phyloP scores from a whole-genome alignment of 2,797 vertebrate genomes.

The Ceyx erithaca region DNA sequence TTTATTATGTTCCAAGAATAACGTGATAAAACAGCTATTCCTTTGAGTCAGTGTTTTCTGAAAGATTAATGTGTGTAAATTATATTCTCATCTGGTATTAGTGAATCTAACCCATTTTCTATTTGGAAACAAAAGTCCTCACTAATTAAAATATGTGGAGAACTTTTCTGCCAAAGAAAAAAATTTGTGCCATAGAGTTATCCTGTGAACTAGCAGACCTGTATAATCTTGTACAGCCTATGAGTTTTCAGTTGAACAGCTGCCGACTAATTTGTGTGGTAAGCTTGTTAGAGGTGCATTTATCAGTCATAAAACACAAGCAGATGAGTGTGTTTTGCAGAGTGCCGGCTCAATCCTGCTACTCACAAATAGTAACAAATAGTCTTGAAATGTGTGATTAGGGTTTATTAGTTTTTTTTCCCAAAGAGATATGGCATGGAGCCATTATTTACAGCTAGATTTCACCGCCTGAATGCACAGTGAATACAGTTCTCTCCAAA shows the following conservation, averaged over 20 bases:
- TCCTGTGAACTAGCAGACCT: neutral
- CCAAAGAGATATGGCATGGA: neutral
- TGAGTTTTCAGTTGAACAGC: neutral
- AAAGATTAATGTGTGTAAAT: neutral
- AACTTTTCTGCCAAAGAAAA: neutral
- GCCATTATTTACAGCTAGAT: neutral
- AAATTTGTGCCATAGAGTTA: neutral
- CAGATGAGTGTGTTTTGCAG: neutral
- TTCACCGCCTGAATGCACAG: neutral
- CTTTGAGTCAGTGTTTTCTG: neutral
- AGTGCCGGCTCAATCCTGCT: neutral
- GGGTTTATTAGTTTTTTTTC: accelerated
- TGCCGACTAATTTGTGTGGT: neutral
- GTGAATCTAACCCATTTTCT: neutral
- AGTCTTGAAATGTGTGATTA: neutral
- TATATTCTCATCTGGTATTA: neutral
- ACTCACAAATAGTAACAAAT: neutral
- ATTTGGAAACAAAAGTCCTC: neutral
- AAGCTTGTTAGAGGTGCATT: neutral
- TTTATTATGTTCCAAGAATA: neutral
- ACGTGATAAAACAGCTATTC: neutral
- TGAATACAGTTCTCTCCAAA: neutral
- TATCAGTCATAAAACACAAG: neutral
- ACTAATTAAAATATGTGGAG: neutral
- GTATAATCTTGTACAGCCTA: neutral